phyloP scores from a whole-genome alignment of 2,113 vertebrate species.

The Tursiops truncatus region DNA sequence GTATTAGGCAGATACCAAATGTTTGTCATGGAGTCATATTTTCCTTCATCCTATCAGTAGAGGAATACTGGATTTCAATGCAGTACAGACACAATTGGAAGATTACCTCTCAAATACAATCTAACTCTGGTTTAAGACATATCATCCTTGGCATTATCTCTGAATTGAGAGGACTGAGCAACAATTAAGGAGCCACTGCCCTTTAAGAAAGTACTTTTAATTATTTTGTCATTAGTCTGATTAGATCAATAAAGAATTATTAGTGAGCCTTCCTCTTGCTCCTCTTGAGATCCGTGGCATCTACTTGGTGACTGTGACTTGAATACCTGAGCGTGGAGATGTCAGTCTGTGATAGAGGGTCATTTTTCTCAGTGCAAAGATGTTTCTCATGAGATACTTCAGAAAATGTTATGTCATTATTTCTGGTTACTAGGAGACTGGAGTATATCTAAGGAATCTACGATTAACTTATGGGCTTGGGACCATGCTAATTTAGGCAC shows the following conservation, averaged over 20 bases:
- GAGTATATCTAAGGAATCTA: background rate
- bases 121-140: background rate
- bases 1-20: background rate
- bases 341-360: background rate
- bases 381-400: background rate
- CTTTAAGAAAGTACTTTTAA: background rate
- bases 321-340: background rate
- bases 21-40: background rate
- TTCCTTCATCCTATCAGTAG: background rate
- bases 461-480: background rate
- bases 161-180: background rate
- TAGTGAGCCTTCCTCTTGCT: background rate
- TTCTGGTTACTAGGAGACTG: background rate
- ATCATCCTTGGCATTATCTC: background rate
- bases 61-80: background rate
- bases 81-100: background rate
- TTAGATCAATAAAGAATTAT: background rate
- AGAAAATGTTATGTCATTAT: background rate
- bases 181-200: background rate
- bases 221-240: background rate
- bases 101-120: background rate
- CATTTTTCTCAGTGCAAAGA: background rate
- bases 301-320: background rate
- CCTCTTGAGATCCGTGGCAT: background rate
- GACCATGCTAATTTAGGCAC: background rate